phyloP scores from a whole-genome alignment of 1,140 invertebrate genomes.

The Halyomorpha halys region DNA sequence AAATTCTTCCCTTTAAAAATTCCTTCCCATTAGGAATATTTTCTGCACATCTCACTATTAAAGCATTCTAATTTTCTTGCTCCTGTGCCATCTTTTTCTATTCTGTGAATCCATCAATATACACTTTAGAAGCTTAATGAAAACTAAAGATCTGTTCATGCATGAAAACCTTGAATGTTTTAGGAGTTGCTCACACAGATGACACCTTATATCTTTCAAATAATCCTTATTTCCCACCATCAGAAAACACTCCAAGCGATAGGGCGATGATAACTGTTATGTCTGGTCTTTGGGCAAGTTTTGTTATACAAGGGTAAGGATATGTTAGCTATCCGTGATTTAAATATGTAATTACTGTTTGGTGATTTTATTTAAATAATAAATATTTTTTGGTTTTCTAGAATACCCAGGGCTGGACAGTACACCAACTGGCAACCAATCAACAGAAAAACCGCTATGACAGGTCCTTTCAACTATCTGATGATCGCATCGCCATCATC shows the following conservation, averaged over 20 bases:
- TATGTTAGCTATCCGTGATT: not conserved
- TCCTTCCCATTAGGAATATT: too few species aligned
- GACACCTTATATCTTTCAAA: slow-evolving; percentile 1
- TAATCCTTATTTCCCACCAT: not conserved
- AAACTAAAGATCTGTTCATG: too few species aligned
- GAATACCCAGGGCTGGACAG: not conserved
- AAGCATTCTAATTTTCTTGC: too few species aligned
- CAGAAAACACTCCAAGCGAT: not conserved
- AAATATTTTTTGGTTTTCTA: not conserved
- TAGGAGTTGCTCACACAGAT: not conserved
- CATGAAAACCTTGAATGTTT: too few species aligned
- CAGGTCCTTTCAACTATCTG: not conserved
- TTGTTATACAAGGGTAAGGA: slow-evolving; percentile 5
- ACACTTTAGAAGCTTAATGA: too few species aligned
- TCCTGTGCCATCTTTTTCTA: too few species aligned
- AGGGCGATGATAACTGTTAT: not conserved
- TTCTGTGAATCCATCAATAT: too few species aligned
- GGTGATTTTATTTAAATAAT: not conserved
- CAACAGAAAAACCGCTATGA: not conserved
- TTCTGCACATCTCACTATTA: too few species aligned
- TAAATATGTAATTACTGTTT: not conserved
- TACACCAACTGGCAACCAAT: not conserved
- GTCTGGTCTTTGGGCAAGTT: not conserved
- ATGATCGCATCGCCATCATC: not conserved
- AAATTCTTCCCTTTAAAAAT: too few species aligned